Conservation (phyloP, 1,140 invertebrate species). For the Dreissena polymorpha region DNA sequence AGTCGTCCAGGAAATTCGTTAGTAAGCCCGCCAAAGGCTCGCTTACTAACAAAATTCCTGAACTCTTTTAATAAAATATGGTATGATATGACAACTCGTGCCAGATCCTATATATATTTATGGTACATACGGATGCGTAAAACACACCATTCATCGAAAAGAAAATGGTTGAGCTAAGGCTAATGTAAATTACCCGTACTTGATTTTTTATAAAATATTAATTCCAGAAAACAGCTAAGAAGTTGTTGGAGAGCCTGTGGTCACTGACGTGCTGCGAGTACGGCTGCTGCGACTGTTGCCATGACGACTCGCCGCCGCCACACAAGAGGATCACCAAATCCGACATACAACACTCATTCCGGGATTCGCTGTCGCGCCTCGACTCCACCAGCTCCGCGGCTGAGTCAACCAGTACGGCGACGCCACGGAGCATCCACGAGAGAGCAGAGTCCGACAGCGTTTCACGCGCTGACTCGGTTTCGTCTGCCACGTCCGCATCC, state of each 20-base stretch:
- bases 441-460: slow-evolving; percentile 69
- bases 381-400: slow-evolving; percentile 71
- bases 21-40: too few relatives aligned
- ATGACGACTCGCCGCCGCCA: slow-evolving; percentile 41
- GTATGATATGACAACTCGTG: too few relatives aligned
- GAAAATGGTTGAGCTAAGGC: too few relatives aligned
- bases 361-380: slow-evolving; percentile 60
- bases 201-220: background rate
- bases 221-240: slow-evolving; percentile 52
- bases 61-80: too few relatives aligned
- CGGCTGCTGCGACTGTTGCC: slow-evolving; percentile 58
- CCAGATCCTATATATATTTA: too few relatives aligned
- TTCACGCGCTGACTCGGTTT: slow-evolving; percentile 72
- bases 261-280: slow-evolving; percentile 42
- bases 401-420: slow-evolving; percentile 60
- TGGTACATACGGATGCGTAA: too few relatives aligned
- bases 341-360: slow-evolving; percentile 69
- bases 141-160: too few relatives aligned
- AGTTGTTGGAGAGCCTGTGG: slow-evolving; percentile 40
- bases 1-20: too few relatives aligned
- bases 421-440: slow-evolving; percentile 59
- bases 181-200: too few relatives aligned
- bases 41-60: too few relatives aligned
- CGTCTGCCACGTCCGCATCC: slow-evolving; percentile 65
- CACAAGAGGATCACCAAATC: slow-evolving; percentile 60